Evolutionary conservation across 2,888 invertebrate genomes (phyloP).

Genomic region (Arctia plantaginis): DNA sequence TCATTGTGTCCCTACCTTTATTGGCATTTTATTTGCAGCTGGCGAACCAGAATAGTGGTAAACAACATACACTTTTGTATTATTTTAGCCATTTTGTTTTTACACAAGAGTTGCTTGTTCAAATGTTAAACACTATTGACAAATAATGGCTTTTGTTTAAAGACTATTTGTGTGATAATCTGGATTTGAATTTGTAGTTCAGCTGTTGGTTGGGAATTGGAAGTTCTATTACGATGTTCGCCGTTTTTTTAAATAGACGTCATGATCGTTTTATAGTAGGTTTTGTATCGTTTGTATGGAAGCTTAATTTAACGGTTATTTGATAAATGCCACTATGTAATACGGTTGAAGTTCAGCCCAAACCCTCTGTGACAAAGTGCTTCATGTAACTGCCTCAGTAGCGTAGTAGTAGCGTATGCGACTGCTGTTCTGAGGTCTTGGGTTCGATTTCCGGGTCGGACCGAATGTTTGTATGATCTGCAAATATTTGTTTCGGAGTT

Average conservation of each 20-base stretch:
- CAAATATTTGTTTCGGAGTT: too few relatives aligned
- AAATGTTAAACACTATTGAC: conserved; percentile 16
- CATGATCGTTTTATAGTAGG: neutral
- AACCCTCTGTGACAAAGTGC: too few relatives aligned
- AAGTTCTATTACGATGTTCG: neutral
- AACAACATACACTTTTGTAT: conserved; percentile 11
- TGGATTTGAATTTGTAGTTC: conserved; percentile 14
- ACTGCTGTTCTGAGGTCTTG: too few relatives aligned
- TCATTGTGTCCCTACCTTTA: conserved; percentile 4
- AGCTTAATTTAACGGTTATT: neutral
- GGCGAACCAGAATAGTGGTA: conserved; percentile 5
- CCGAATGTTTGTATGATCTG: too few relatives aligned
- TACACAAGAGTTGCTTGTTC: neutral
- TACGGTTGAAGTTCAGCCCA: too few relatives aligned
- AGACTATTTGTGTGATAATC: conserved; percentile 21
- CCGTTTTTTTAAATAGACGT: neutral
- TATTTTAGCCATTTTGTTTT: conserved; percentile 15
- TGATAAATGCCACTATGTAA: neutral
- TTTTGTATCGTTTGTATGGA: neutral
- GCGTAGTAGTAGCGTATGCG: too few relatives aligned
- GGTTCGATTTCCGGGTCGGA: too few relatives aligned
- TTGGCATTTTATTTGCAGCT: conserved; percentile 21
- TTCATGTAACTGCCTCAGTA: too few relatives aligned
- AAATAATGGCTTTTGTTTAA: conserved; percentile 14
- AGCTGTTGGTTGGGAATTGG: conserved; percentile 3